A percentile compares a stretch with the other conserved stretches of the same genome.
Conservation (phyloP, 2,797 vertebrate genomes). For the Pristis pectinata region DNA sequence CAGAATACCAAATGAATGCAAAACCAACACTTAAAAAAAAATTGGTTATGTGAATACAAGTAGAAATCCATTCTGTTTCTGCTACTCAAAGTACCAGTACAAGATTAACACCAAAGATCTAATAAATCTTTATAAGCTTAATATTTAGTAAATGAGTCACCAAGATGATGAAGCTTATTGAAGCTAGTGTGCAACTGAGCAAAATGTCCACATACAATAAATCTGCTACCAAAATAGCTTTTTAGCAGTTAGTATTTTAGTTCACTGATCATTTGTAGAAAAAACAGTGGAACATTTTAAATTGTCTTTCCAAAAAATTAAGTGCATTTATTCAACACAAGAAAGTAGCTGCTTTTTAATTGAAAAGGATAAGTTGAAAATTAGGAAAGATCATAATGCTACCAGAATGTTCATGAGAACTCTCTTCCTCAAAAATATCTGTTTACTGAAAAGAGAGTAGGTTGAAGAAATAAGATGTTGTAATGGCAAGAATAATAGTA, state of each 20-base stretch:
- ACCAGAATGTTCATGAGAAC: conserved; percentile 31
- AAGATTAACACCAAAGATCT: conserved; percentile 55
- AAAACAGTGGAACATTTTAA: conserved; percentile 32
- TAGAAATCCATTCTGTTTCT: conserved; percentile 55
- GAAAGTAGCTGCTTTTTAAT: conserved; percentile 36
- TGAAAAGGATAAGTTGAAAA: conserved; percentile 39
- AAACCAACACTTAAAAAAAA: conserved; percentile 49
- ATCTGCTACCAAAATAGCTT: conserved; percentile 33
- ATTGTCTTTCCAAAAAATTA: conserved; percentile 27
- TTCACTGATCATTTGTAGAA: conserved; percentile 24
- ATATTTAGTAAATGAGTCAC: conserved; percentile 38
- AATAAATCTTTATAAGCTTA: conserved; percentile 48
- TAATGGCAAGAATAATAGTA: conserved; percentile 53
- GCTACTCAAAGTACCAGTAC: conserved; percentile 76
- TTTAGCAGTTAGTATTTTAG: conserved; percentile 34
- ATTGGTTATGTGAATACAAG: conserved; percentile 42
- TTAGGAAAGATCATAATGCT: conserved; percentile 44
- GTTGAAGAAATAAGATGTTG: conserved; percentile 50
- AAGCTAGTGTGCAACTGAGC: conserved; percentile 47
- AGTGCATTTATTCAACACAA: conserved; percentile 30
- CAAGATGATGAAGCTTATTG: conserved; percentile 20
- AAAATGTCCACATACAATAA: conserved; percentile 45
- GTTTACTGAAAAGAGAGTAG: conserved; percentile 60
- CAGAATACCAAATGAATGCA: conserved; percentile 42
- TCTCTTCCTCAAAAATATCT: conserved; percentile 39